These are phyloP conservation scores for Archaeoteleia sp. DNA, from an alignment of 2,888 invertebrate genomes.

Conservation along the genomic window DNA sequence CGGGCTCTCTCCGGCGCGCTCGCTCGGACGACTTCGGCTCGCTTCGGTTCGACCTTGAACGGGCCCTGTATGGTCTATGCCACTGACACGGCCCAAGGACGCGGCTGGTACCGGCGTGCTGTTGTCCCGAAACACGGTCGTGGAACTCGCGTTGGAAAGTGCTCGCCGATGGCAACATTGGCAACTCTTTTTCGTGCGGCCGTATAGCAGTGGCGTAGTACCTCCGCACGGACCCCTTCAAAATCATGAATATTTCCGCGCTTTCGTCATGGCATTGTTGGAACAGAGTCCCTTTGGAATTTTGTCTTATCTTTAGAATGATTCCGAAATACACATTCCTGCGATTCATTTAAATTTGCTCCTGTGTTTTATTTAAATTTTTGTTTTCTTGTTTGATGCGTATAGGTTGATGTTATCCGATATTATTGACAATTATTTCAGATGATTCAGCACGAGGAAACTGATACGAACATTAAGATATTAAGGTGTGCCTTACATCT, in stretches of 20 bases:
- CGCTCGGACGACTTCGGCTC: constrained; percentile 51
- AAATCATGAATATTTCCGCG: constrained; percentile 1
- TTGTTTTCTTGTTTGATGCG: too few species aligned
- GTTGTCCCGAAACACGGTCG: constrained; percentile 74
- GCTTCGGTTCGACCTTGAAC: constrained; percentile 73
- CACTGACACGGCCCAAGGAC: constrained; percentile 76
- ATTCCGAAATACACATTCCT: too few species aligned
- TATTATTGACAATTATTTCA: too few species aligned
- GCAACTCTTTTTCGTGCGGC: constrained; percentile 66
- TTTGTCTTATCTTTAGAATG: too few species aligned
- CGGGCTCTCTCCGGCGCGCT: constrained; percentile 17
- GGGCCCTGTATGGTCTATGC: constrained; percentile 75
- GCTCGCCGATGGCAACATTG: constrained; percentile 66
- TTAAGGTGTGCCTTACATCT: too few species aligned
- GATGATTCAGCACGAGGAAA: too few species aligned
- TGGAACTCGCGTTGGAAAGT: constrained; percentile 72
- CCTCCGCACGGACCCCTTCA: constrained; percentile 22
- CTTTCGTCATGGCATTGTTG: neutral
- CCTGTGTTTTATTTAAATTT: too few species aligned
- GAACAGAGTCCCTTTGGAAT: too few species aligned
- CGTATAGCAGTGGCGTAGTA: constrained; percentile 48
- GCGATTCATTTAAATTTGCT: too few species aligned
- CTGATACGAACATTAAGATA: too few species aligned
- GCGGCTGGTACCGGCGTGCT: constrained; percentile 67
- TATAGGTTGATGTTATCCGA: too few species aligned